phyloP scores from a whole-genome alignment of 2,888 invertebrate genomes.

The Danaus chrysippus region DNA sequence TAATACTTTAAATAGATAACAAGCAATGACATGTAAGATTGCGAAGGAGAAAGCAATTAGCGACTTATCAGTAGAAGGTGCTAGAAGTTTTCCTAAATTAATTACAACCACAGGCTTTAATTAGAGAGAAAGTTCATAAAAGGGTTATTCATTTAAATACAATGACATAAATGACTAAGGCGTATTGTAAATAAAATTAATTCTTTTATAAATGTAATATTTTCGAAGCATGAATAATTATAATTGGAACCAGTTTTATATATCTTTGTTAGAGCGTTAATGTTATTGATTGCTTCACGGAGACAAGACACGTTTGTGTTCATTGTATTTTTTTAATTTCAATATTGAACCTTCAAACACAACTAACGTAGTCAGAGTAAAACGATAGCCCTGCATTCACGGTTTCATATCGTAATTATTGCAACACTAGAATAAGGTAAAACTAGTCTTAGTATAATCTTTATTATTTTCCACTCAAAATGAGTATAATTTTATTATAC shows the following conservation, averaged over 20 bases:
- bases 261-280: neutral
- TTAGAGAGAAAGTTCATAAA: constrained; percentile 72
- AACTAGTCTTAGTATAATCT: constrained; percentile 29
- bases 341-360: constrained; percentile 1
- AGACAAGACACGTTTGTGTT: constrained; percentile 4
- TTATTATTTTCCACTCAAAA: constrained; percentile 27
- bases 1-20: constrained; percentile 51
- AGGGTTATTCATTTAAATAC: constrained; percentile 38
- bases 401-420: constrained; percentile 26
- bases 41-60: constrained; percentile 73
- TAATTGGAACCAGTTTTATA: neutral
- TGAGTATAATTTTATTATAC: constrained; percentile 45
- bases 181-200: too few species aligned
- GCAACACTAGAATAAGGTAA: constrained; percentile 29
- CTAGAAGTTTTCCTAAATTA: constrained; percentile 68
- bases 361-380: constrained; percentile 5
- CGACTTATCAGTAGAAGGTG: constrained; percentile 59
- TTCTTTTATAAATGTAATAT: too few species aligned
- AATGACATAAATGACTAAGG: too few species aligned
- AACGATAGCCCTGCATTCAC: constrained; percentile 27
- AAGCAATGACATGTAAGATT: constrained; percentile 54
- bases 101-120: constrained; percentile 71
- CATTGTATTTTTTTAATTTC: neutral
- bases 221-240: neutral
- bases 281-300: constrained; percentile 5